Conservation (phyloP, 2,888 invertebrate species). For the Pelosia muscerda region DNA sequence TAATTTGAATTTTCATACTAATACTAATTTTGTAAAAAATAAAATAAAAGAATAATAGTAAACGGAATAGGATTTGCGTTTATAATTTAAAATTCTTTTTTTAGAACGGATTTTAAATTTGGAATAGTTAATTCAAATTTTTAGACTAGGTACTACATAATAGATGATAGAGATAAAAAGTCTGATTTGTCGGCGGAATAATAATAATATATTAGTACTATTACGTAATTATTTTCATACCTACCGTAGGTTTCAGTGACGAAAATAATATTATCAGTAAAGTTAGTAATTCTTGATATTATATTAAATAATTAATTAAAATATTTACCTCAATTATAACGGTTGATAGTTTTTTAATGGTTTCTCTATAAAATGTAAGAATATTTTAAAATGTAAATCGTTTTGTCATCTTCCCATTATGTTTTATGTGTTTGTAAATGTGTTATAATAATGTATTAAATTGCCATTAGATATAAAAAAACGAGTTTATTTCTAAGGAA, state of each 20-base stretch:
- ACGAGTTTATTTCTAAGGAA: slow-evolving; percentile 4
- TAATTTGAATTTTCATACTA: not conserved
- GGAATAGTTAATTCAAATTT: not conserved
- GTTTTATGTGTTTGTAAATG: not conserved
- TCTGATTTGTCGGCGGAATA: not conserved
- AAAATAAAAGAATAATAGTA: not conserved
- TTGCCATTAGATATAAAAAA: not conserved
- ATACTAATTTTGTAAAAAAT: not conserved
- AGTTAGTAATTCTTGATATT: not conserved
- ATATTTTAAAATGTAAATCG: slow-evolving; percentile 1
- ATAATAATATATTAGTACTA: not conserved
- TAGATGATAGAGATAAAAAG: not conserved
- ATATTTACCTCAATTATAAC: not conserved
- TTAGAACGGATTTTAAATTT: not conserved
- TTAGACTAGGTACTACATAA: not conserved
- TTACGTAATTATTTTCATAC: not conserved
- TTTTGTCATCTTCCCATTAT: not conserved
- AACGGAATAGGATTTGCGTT: not conserved
- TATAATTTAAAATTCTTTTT: not conserved
- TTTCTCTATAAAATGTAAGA: not conserved
- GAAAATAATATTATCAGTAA: not conserved
- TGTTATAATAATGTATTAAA: not conserved
- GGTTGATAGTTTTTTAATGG: not conserved
- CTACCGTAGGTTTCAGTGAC: not conserved
- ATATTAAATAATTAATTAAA: not conserved